Percentiles rank a stretch among this genome's conserved stretches.
Conservation (phyloP, 2,113 vertebrate species). For the Coryphaenoides rupestris region DNA sequence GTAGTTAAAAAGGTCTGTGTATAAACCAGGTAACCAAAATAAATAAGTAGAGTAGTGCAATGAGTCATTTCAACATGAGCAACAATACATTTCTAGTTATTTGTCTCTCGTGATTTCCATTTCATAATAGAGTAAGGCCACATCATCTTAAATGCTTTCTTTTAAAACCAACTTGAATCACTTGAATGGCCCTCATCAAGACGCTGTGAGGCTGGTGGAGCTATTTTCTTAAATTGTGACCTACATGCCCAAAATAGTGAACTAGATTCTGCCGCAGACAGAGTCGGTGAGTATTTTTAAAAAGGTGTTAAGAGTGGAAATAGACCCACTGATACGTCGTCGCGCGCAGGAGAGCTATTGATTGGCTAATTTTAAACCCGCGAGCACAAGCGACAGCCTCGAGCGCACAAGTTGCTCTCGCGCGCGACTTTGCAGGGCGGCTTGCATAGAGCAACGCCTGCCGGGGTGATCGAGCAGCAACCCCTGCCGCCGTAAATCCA, state of each 20-base stretch:
- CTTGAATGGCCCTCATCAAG: background rate
- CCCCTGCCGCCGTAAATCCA: too few species aligned
- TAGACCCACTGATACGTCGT: background rate
- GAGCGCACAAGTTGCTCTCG: too few species aligned
- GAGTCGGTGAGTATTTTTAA: conserved; percentile 41
- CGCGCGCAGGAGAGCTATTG: background rate
- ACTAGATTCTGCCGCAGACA: conserved; percentile 47
- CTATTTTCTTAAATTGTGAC: conserved; percentile 60
- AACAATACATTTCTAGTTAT: too few species aligned
- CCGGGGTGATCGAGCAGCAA: too few species aligned
- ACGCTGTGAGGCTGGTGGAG: conserved; percentile 36
- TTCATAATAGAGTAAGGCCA: too few species aligned
- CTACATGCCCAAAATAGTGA: conserved; percentile 66
- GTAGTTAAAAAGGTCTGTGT: too few species aligned
- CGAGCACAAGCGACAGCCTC: background rate
- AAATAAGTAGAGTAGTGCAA: too few species aligned
- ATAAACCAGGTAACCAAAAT: too few species aligned
- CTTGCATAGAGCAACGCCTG: too few species aligned
- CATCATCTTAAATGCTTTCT: background rate
- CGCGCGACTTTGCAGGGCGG: too few species aligned
- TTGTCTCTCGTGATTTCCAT: too few species aligned
- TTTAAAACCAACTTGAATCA: conserved; percentile 1
- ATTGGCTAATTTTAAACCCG: conserved; percentile 2
- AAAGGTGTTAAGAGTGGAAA: background rate
- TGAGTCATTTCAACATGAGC: too few species aligned